These are phyloP conservation scores for Melanotus villosus DNA, from an alignment of 2,888 invertebrate species.

Conservation along the genomic window DNA sequence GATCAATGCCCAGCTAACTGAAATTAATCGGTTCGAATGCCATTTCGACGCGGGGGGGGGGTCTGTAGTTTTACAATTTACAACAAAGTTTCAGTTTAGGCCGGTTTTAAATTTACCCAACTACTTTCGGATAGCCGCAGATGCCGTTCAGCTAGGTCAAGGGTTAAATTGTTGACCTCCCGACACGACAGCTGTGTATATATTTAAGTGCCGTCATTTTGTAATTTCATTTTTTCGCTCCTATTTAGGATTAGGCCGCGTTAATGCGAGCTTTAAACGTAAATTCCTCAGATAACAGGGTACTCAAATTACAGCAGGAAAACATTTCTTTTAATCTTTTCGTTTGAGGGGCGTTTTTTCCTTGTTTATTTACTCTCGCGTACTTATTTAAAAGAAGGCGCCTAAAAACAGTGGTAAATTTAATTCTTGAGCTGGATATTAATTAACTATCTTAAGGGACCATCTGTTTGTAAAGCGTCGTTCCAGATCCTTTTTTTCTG, in stretches of 20 bases:
- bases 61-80: constrained; percentile 4
- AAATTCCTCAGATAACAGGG: background rate
- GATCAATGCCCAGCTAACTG: constrained; percentile 34
- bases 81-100: background rate
- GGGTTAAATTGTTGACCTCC: constrained; percentile 23
- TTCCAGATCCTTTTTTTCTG: too few species aligned
- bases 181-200: constrained; percentile 4
- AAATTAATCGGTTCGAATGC: constrained; percentile 46
- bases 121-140: constrained; percentile 14
- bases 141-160: background rate
- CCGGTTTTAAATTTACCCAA: constrained; percentile 10
- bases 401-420: background rate
- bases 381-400: background rate
- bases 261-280: background rate
- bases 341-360: background rate
- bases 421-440: background rate
- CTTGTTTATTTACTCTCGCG: background rate
- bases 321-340: background rate
- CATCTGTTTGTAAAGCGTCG: background rate
- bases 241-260: background rate
- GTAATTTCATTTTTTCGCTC: background rate
- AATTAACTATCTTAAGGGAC: background rate
- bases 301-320: too few species aligned
- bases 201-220: background rate
- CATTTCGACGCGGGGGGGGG: constrained; percentile 3